Percentiles rank a stretch among this genome's conserved stretches.
Conservation (phyloP, 2,888 invertebrate genomes). For the Scaeva pyrastri region DNA sequence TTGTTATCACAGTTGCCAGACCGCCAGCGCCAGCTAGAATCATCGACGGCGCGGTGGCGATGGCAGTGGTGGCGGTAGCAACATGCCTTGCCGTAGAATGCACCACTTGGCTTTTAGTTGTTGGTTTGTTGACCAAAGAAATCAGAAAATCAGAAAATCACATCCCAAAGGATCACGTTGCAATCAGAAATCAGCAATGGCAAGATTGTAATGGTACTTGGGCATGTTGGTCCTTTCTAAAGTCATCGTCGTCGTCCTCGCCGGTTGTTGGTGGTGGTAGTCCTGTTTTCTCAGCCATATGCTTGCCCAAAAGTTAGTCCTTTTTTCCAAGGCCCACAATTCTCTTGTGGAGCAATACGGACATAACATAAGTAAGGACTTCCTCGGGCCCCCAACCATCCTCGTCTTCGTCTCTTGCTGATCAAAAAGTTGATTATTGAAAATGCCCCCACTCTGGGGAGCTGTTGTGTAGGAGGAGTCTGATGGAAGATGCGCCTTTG, state of each 20-base stretch:
- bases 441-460: slow-evolving; percentile 41
- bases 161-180: slow-evolving; percentile 75
- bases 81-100: slow-evolving; percentile 8
- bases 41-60: too few relatives aligned
- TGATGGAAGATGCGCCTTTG: neutral
- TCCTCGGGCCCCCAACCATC: neutral
- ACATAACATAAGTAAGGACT: slow-evolving; percentile 27
- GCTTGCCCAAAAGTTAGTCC: slow-evolving; percentile 69
- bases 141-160: slow-evolving; percentile 73
- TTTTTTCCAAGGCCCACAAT: slow-evolving; percentile 27
- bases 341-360: slow-evolving; percentile 12
- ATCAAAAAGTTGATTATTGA: slow-evolving; percentile 68
- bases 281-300: slow-evolving; percentile 52
- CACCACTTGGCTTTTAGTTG: slow-evolving; percentile 61
- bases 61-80: neutral
- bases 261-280: neutral
- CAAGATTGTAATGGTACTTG: slow-evolving; percentile 63
- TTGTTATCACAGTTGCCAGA: slow-evolving; percentile 5
- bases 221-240: slow-evolving; percentile 34
- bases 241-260: neutral
- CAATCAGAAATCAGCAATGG: slow-evolving; percentile 74
- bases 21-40: neutral
- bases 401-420: slow-evolving; percentile 9
- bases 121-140: slow-evolving; percentile 73
- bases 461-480: slow-evolving; percentile 14